A percentile compares a stretch with the other conserved stretches of the same genome.
These are phyloP conservation scores for Dynastes hyllus DNA, from an alignment of 2,888 invertebrate genomes.

Conservation along the genomic window DNA sequence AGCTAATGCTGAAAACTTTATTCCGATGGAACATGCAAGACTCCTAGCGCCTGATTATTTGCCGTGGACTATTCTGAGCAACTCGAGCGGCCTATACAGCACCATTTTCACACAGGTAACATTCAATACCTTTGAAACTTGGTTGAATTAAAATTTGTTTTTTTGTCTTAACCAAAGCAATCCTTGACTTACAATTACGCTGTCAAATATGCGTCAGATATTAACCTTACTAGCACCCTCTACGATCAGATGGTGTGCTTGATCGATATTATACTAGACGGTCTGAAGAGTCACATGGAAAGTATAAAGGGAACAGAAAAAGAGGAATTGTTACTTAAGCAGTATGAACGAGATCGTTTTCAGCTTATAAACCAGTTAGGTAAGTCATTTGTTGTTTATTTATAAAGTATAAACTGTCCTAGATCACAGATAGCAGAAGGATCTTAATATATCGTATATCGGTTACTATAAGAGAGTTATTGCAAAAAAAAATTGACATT, in stretches of 20 bases:
- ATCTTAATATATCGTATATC: too few relatives aligned
- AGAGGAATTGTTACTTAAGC: conserved; percentile 75
- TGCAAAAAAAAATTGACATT: too few relatives aligned
- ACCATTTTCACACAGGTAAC: conserved; percentile 71
- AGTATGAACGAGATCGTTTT: conserved; percentile 79
- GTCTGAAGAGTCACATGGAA: conserved; percentile 80
- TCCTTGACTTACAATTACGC: conserved; percentile 71
- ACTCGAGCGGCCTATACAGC: conserved; percentile 73
- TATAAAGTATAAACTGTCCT: too few relatives aligned
- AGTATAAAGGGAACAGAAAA: conserved; percentile 76
- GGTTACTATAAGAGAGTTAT: too few relatives aligned
- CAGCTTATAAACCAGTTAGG: conserved; percentile 80
- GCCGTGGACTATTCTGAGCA: conserved; percentile 84
- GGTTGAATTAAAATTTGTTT: background rate
- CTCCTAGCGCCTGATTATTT: conserved; percentile 75
- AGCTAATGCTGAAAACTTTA: conserved; percentile 74
- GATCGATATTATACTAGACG: conserved; percentile 83
- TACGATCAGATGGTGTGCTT: conserved; percentile 82
- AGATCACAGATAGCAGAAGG: too few relatives aligned
- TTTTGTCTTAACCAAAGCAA: conserved; percentile 63
- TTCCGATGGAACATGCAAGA: conserved; percentile 68
- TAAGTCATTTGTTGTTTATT: conserved; percentile 65
- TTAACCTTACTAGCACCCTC: conserved; percentile 74
- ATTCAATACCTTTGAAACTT: too few relatives aligned
- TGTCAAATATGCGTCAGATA: conserved; percentile 75